Evolutionary conservation across 2,113 vertebrate species (phyloP).

Genomic region (Apodemus sylvaticus): DNA sequence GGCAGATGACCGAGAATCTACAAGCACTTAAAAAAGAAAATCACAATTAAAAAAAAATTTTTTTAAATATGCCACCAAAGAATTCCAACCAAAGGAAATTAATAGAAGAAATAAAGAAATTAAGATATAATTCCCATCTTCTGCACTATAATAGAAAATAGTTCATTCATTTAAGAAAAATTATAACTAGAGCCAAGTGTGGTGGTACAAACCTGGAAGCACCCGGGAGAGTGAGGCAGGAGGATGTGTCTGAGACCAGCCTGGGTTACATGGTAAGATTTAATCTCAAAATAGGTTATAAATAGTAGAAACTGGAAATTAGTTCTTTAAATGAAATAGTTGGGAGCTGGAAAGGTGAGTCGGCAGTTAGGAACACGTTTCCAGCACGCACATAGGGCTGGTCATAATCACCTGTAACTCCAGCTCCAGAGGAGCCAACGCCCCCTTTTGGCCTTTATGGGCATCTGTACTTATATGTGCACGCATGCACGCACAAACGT

Average conservation of each 20-base stretch:
- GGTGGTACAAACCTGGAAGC: neutral
- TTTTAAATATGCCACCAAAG: neutral
- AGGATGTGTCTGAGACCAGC: neutral
- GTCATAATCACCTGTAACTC: neutral
- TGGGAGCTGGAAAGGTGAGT: neutral
- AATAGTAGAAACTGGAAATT: conserved; percentile 27
- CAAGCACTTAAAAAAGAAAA: neutral
- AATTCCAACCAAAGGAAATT: conserved; percentile 1
- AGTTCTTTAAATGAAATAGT: neutral
- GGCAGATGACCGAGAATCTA: neutral
- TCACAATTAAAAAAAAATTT: neutral
- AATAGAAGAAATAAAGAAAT: neutral
- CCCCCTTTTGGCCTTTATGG: neutral
- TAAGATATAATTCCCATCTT: neutral
- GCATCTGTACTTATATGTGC: neutral
- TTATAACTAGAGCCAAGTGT: neutral
- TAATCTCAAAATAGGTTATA: neutral
- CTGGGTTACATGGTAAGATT: neutral
- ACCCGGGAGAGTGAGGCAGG: neutral
- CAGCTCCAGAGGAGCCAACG: neutral
- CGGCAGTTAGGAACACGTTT: neutral
- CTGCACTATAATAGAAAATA: neutral
- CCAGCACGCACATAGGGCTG: neutral
- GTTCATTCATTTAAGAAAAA: conserved; percentile 13
- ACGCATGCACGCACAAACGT: neutral